A percentile compares a stretch with the other conserved stretches of the same genome.
Conservation (phyloP, 1,140 invertebrate genomes). For the Choristoneura fumiferana region DNA sequence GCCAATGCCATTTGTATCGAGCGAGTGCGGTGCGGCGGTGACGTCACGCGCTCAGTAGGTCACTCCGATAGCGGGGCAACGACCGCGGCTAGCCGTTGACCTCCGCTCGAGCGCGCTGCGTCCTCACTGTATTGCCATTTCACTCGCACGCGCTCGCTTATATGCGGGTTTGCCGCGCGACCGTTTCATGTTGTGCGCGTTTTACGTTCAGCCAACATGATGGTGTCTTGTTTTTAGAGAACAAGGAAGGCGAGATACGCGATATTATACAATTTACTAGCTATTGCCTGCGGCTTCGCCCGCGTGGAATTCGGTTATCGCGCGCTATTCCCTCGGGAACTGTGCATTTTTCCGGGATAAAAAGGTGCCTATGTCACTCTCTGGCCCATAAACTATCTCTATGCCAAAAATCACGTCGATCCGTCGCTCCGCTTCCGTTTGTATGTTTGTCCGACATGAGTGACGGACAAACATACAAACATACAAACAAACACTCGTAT, state of each 20-base stretch:
- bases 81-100: conserved; percentile 79
- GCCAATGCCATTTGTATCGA: conserved; percentile 49
- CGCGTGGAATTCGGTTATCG: too few relatives aligned
- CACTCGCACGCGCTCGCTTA: conserved; percentile 52
- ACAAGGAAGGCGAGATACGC: conserved; percentile 10
- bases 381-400: too few relatives aligned
- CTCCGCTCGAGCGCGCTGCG: conserved; percentile 72
- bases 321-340: too few relatives aligned
- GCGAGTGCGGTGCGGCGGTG: conserved; percentile 65
- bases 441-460: too few relatives aligned
- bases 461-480: too few relatives aligned
- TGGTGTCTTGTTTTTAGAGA: conserved; percentile 23
- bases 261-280: background rate
- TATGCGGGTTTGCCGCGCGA: conserved; percentile 58
- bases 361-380: too few relatives aligned
- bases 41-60: conserved; percentile 79
- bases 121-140: conserved; percentile 59
- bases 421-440: too few relatives aligned
- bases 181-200: conserved; percentile 46
- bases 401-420: too few relatives aligned
- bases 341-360: too few relatives aligned
- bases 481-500: too few relatives aligned
- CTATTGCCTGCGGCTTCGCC: background rate
- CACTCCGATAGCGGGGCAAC: conserved; percentile 78
- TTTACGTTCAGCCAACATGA: conserved; percentile 32